Base-by-base conservation (phyloP, 2,113 vertebrate genomes). In the Orthonyx spaldingii region DNA sequence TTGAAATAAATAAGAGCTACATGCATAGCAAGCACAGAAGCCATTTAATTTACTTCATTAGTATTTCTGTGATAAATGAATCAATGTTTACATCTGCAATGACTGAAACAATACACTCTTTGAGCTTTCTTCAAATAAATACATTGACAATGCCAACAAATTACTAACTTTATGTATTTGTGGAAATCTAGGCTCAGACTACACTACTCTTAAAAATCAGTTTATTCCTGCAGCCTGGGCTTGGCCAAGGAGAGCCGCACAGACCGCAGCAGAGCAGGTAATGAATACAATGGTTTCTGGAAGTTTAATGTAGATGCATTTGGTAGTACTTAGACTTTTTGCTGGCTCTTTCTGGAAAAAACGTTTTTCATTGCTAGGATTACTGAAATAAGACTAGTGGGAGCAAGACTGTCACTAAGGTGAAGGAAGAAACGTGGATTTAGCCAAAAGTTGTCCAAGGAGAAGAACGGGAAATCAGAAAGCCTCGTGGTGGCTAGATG, bases 201-300 rank as follows among this genome's bases (percentile, higher is more conserved):
- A 46, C 0, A 1, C 27, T 44, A 11, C 10, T 46, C n/a, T 26
- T 57, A 22, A 84, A 84, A n/a, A 9, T 0, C 17, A 30, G 7
- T 50, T 85, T 83, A 14, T 30, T 66, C 53, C 76, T 65, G 30
- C 23, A 68, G 24, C 2, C 26, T 57, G 52, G 56, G 35, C 35
- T 28, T n/a, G 61, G 28, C 37, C 85, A 53, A 49, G 68, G 23
- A 17, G 16, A 82, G 47, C 69, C 32, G 28, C 16, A 33, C 0
- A 42, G 13, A 56, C 21, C 39, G 22, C 64, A 80, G 70, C 35
- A 3, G 9, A 70, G n/a, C 69, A 87, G 81, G 3, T 49, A 77
- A 81, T 1, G 3, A 37, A 50, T 56, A 21, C 27, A 55, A 1
- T 7, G 14, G 32, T 24, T 79, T 87, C 57, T 60, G 44, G 30